Percentiles rank a stretch among this genome's conserved stretches.
phyloP scores from a whole-genome alignment of 1,140 invertebrate species.

The Tachypleus tridentatus region DNA sequence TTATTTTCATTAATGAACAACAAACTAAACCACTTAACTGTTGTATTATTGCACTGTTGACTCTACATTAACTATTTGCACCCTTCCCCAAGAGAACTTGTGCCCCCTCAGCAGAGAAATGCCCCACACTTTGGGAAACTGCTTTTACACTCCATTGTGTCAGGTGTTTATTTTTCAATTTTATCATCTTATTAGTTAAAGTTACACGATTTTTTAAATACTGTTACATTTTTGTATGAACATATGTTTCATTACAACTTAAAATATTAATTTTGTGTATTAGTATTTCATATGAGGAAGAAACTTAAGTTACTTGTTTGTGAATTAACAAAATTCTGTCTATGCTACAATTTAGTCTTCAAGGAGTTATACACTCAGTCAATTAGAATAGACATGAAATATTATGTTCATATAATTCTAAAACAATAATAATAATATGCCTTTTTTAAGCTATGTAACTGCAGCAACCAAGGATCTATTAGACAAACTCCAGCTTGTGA shows the following conservation, averaged over 20 bases:
- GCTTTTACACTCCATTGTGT: too few species aligned
- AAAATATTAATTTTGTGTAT: not conserved
- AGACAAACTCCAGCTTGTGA: slow-evolving; percentile 53
- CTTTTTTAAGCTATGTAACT: slow-evolving; percentile 52
- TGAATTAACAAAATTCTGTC: not conserved
- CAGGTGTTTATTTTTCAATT: too few species aligned
- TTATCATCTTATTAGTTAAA: too few species aligned
- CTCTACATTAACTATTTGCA: too few species aligned
- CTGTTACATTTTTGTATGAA: too few species aligned
- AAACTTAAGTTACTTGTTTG: not conserved
- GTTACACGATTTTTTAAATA: too few species aligned
- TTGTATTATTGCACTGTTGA: too few species aligned
- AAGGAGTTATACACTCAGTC: not conserved
- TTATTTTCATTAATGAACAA: too few species aligned
- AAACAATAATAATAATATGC: slow-evolving; percentile 4
- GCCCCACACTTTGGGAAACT: too few species aligned
- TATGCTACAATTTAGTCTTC: not conserved
- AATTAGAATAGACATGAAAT: not conserved
- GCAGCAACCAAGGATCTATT: slow-evolving; percentile 54
- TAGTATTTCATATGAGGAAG: not conserved
- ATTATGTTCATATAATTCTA: not conserved
- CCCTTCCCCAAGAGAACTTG: too few species aligned
- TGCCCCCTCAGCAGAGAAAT: too few species aligned
- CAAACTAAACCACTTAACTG: too few species aligned
- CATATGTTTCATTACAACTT: not conserved